Conservation (phyloP, 53 echinoderm and acorn worm genomes). For the Antedon mediterranea region DNA sequence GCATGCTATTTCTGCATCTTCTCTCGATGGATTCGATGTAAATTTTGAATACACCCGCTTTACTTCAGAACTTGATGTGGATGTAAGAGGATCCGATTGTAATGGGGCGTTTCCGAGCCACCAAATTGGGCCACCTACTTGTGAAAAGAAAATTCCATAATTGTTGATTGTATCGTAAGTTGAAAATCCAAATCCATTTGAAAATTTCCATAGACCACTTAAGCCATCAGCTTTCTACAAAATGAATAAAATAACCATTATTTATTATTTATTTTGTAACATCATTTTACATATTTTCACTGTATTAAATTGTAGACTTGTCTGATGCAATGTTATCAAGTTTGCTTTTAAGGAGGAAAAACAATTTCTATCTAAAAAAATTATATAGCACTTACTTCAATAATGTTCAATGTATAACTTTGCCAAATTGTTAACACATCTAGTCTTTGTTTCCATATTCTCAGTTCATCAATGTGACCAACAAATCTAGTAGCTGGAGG, state of each 20-base stretch:
- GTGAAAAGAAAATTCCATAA: slow-evolving; percentile 28
- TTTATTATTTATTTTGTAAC: no score
- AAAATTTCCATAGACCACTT: slow-evolving; percentile 67
- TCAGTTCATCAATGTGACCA: slow-evolving; percentile 66
- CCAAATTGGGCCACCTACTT: slow-evolving; percentile 38
- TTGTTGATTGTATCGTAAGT: slow-evolving; percentile 29
- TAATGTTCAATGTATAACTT: slow-evolving; percentile 37
- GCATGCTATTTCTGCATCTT: slow-evolving; percentile 37
- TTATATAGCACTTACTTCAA: background rate
- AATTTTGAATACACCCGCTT: slow-evolving; percentile 33
- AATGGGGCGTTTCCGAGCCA: slow-evolving; percentile 37
- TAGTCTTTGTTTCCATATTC: slow-evolving; percentile 57
- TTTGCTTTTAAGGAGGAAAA: no score
- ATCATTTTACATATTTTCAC: no score
- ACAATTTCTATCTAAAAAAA: no score
- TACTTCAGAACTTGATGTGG: slow-evolving; percentile 4
- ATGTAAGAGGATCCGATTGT: slow-evolving; percentile 4
- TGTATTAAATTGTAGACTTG: no score
- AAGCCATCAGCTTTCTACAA: slow-evolving; percentile 19
- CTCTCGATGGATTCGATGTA: slow-evolving; percentile 13
- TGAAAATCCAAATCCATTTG: slow-evolving; percentile 32
- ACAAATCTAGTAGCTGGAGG: slow-evolving; percentile 30
- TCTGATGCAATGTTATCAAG: no score
- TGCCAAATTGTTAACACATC: slow-evolving; percentile 31
- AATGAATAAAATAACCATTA: background rate